Percentiles rank a stretch among this genome's conserved stretches.
Conservation (phyloP, 2,888 invertebrate genomes). For the Melanostoma mellinum region DNA sequence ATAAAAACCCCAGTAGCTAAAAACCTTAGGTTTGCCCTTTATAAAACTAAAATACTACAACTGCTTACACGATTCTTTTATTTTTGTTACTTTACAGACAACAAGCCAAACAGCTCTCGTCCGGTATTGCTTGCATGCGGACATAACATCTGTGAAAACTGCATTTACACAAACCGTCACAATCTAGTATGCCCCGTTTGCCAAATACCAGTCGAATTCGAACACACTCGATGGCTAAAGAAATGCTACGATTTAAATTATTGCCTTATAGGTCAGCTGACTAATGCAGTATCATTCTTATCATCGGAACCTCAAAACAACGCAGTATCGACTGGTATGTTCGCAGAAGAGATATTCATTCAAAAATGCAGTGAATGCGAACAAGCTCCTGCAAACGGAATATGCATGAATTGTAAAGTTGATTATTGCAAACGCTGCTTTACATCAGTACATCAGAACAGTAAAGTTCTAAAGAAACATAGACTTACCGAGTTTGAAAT, state of each 20-base stretch:
- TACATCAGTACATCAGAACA: conserved; percentile 76
- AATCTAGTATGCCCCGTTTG: conserved; percentile 76
- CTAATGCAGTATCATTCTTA: conserved; percentile 68
- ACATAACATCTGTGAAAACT: conserved; percentile 87
- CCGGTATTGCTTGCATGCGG: conserved; percentile 87
- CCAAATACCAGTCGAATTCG: conserved; percentile 63
- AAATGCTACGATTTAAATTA: conserved; percentile 77
- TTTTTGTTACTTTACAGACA: conserved; percentile 41
- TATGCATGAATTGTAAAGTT: conserved; percentile 78
- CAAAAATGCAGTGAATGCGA: conserved; percentile 79
- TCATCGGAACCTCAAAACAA: conserved; percentile 44
- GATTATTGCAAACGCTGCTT: conserved; percentile 79
- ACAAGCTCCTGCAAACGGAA: conserved; percentile 70
- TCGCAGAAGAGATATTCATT: conserved; percentile 41
- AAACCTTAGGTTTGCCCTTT: not conserved
- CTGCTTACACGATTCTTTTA: not conserved
- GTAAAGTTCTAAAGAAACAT: conserved; percentile 78
- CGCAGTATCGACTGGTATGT: conserved; percentile 13
- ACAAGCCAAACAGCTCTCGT: conserved; percentile 73
- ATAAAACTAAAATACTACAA: too few species aligned
- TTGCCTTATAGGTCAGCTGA: conserved; percentile 76
- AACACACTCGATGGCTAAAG: conserved; percentile 59
- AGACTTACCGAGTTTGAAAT: conserved; percentile 56
- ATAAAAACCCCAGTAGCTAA: not conserved
- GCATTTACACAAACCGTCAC: conserved; percentile 80